A percentile compares a stretch with the other conserved stretches of the same genome.
These are phyloP conservation scores for Empidonax alnorum DNA, from an alignment of 2,113 vertebrate species.

Conservation along the genomic window DNA sequence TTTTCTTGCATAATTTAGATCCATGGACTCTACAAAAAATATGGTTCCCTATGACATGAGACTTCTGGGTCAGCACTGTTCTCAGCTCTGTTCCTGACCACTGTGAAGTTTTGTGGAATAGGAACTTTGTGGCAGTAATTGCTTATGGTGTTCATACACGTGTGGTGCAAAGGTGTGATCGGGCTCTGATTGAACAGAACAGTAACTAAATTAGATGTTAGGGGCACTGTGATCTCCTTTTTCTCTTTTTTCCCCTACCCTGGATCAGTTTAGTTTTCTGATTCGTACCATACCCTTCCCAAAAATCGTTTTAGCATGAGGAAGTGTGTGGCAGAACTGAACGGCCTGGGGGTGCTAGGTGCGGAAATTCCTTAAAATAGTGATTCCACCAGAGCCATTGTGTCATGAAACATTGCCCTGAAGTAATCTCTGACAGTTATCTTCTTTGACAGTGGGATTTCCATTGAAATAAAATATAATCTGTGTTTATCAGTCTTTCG, in stretches of 20 bases:
- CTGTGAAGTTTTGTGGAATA: background rate
- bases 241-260: background rate
- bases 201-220: background rate
- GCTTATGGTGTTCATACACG: accelerated
- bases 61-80: background rate
- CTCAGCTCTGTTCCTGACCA: background rate
- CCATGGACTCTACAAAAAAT: background rate
- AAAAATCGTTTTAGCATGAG: background rate
- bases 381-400: background rate
- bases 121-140: background rate
- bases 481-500: background rate
- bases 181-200: background rate
- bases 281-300: background rate
- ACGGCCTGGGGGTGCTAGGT: background rate
- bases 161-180: background rate
- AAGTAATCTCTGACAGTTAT: background rate
- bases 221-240: background rate
- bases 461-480: background rate
- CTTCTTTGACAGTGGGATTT: background rate
- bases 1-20: background rate
- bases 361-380: background rate
- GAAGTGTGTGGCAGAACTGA: background rate
- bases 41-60: background rate
- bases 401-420: background rate
- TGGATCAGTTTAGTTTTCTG: background rate